Evolutionary conservation across 2,113 vertebrate species (phyloP), one percentile per base, ranked within the genome.

Genomic region (Daubentonia madagascariensis): DNA sequence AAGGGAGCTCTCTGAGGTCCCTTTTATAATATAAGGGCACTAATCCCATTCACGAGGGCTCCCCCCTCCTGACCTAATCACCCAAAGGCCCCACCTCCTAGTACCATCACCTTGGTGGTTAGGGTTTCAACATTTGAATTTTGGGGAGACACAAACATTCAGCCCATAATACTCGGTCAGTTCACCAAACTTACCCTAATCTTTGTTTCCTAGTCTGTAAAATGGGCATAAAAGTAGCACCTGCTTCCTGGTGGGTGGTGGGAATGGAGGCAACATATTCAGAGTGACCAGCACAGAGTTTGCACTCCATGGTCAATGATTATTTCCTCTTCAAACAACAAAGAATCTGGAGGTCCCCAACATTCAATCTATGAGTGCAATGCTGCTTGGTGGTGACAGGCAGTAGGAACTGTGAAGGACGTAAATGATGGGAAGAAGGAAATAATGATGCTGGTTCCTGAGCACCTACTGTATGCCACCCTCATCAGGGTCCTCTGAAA

Each of bases 321-420:
- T 8, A 8, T 20, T 30, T 37, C 4, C 0, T 57, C 63, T 40
- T 52, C 79, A n/a, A 10, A 0, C 30, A 25, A 30, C 16, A n/a
- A 22, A 50, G 63, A 59, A 16, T 3, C 63, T 22, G 14, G 22
- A 7, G 20, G 37, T 18, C 67, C 37, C 50, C 50, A 40, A 1
- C 25, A 35, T 12, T 14, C 11, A 28, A 1, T 14, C 43, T 0
- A 0, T 1, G 23, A 7, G 59, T 1, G 32, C 72, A 8, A 16
- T n/a, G 23, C 87, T 2, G 45, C 43, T 4, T 22, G 10, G 25
- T 2, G 23, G 16, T 61, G 11, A 13, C 0, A 18, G 35, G 23
- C 65, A 5, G n/a, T 35, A 28, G 9, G 28, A n/a, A 6, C n/a
- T 0, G 0, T 10, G n/a, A 18, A 12, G 3, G 12, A 40, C 3